A percentile compares a stretch with the other conserved stretches of the same genome.
phyloP scores from a whole-genome alignment of 2,797 vertebrate genomes.

The Enteromius unitaeniatus region DNA sequence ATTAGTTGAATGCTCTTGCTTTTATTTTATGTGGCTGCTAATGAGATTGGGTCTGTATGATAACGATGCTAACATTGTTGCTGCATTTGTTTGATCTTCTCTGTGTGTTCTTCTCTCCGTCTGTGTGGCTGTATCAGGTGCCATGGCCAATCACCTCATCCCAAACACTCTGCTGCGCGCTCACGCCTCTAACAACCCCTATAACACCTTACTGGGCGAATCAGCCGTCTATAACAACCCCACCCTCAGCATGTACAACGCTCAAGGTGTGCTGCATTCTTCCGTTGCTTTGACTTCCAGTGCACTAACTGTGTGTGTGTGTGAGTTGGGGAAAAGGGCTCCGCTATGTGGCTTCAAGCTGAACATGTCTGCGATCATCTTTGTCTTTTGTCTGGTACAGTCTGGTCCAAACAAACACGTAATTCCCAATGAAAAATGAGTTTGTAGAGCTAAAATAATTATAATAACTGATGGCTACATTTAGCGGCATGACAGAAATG shows the following conservation, averaged over 20 bases:
- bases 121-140: slow-evolving; percentile 94
- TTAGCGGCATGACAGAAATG: not conserved
- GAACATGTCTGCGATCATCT: slow-evolving; percentile 16
- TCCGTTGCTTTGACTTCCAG: slow-evolving; percentile 66
- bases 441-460: not conserved
- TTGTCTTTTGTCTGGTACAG: slow-evolving; percentile 21
- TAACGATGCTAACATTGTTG: slow-evolving; percentile 28
- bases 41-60: slow-evolving; percentile 21
- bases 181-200: slow-evolving; percentile 99
- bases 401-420: not conserved
- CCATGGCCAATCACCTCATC: slow-evolving; percentile 99
- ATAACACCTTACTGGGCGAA: slow-evolving; percentile 99
- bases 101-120: slow-evolving; percentile 59
- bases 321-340: not conserved
- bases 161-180: slow-evolving; percentile 99
- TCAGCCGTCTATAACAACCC: slow-evolving; percentile 99
- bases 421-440: not conserved
- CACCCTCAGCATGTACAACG: slow-evolving; percentile 99
- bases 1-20: slow-evolving; percentile 33
- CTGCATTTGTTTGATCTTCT: slow-evolving; percentile 67
- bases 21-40: slow-evolving; percentile 42
- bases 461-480: slow-evolving; percentile 7
- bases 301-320: slow-evolving; percentile 34
- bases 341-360: slow-evolving; percentile 23
- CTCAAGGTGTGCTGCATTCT: slow-evolving; percentile 92